Base-by-base conservation (phyloP, 2,888 invertebrate genomes). In the Eutolmus rufibarbis region DNA sequence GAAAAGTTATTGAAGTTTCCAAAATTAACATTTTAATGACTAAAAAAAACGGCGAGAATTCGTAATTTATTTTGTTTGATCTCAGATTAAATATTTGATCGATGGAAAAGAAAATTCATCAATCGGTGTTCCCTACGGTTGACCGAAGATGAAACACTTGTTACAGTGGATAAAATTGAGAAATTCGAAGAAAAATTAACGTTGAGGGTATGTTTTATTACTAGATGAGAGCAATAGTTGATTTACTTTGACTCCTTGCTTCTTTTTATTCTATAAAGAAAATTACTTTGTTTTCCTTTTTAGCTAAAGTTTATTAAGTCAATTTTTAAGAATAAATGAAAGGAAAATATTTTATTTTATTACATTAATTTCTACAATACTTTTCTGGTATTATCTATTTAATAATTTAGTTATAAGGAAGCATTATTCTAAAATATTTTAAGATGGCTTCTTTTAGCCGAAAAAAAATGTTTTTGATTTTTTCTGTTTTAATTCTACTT, bases 1-100 rank as follows among this genome's bases (percentile, higher is more conserved):
- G 51, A 28, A 82, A 66, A 82, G 31, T 82, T 82, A 57, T 82
- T 34, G 34, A 82, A 82, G 82, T 82, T 82, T 66, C 57, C 40
- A 76, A 82, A 82, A 82, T 82, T 82, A 57, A 56, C 82, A 82
- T 82, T 82, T 82, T 82, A 82, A 82, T 66, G 82, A 82, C 37
- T n/a, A 57, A 82, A 82, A 43, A 82, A 82, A 57, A 12, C n/a
- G 40, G 19, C 82, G 31, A 66, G 82, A 37, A 66, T 31, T 82
- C 12, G 82, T 82, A 82, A 82, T 82, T 82, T 82, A 82, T 82
- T 82, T 57, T 66, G 31, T 82, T 82, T 82, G 82, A 82, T 82
- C 57, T 57, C 34, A 82, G 82, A 82, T 82, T 82, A 82, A 82
- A 82, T 82, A 37, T 82, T 82, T 57, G 57, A 82, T 82, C 82